Percentiles rank a stretch among this genome's conserved stretches.
Conservation (phyloP, 1,140 invertebrate species). For the Capitella teleta region DNA sequence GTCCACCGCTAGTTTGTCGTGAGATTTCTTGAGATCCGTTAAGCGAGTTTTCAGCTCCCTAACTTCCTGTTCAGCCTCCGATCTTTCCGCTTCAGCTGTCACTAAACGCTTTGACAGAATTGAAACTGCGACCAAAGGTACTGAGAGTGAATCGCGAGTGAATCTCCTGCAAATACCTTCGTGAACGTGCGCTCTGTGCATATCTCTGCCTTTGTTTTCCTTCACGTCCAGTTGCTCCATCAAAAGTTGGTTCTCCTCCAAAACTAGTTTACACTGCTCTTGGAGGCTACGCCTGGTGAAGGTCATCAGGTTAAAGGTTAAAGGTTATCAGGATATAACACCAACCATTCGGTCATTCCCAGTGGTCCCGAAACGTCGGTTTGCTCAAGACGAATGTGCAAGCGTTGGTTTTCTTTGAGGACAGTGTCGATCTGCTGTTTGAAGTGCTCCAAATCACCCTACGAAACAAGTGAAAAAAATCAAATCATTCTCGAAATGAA, state of each 20-base stretch:
- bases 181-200: slow-evolving; percentile 25
- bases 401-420: slow-evolving; percentile 29
- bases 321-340: slow-evolving; percentile 2
- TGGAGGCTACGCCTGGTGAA: slow-evolving; percentile 33
- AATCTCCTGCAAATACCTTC: slow-evolving; percentile 14
- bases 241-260: slow-evolving; percentile 38
- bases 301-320: no score
- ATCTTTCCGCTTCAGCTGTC: not conserved
- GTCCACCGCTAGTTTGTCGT: no score
- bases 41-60: no score
- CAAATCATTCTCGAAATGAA: not conserved
- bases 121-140: no score
- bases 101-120: not conserved
- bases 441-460: slow-evolving; percentile 26
- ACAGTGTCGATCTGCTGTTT: slow-evolving; percentile 22
- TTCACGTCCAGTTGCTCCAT: slow-evolving; percentile 34
- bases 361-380: slow-evolving; percentile 18
- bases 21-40: no score
- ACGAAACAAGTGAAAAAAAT: slow-evolving; percentile 4
- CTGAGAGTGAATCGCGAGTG: no score
- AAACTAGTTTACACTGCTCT: slow-evolving; percentile 33
- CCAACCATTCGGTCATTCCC: slow-evolving; percentile 29
- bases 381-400: slow-evolving; percentile 22
- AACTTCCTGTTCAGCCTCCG: not conserved
- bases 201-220: slow-evolving; percentile 28